Base-by-base conservation (phyloP, 2,888 invertebrate genomes). In the Listrodromus nycthemerus region DNA sequence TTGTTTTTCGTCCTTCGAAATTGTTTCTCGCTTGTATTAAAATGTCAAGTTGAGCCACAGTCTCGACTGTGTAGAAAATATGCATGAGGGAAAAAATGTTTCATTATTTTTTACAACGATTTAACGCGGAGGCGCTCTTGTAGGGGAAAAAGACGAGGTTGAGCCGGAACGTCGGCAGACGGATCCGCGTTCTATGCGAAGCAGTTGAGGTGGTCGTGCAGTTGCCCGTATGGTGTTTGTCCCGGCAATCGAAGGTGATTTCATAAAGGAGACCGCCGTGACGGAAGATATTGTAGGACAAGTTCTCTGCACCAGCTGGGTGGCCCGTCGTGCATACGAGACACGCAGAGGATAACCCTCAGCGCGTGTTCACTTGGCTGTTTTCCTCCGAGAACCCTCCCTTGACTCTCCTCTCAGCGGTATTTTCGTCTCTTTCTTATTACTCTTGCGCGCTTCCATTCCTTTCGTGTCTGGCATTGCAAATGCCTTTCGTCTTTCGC, bases 241-340 rank as follows among this genome's bases (percentile, higher is more conserved):
- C 85, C 79, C 79, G 67, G 86, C 89, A 91, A 91, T 90, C 90
- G 88, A 87, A 90, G 91, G 91, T 91, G 91, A 92, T 92, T 91
- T 91, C 91, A 91, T 92, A 92, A 92, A 92, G 92, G 92, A 90
- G 90, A 87, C 92, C 92, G 92, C 92, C 92, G 91, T 91, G 92
- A 92, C 91, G 91, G 92, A 92, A 92, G 91, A 92, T 92, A 92
- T 92, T 92, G 92, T 92, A 91, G 90, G 91, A 92, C 92, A 92
- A 92, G 91, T 92, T 90, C 91, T 86, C 90, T 89, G 90, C 90
- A 88, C 90, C 88, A 89, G 89, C 89, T 91, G 92, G 92, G 91
- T 92, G 91, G 92, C 89, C 91, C 90, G 86, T 88, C 87, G 87
- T 88, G 87, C 84, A 85, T 86, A 86, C 76, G 75, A 80, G 86